phyloP scores from a whole-genome alignment of 2,113 vertebrate species.

The Furnarius figulus region DNA sequence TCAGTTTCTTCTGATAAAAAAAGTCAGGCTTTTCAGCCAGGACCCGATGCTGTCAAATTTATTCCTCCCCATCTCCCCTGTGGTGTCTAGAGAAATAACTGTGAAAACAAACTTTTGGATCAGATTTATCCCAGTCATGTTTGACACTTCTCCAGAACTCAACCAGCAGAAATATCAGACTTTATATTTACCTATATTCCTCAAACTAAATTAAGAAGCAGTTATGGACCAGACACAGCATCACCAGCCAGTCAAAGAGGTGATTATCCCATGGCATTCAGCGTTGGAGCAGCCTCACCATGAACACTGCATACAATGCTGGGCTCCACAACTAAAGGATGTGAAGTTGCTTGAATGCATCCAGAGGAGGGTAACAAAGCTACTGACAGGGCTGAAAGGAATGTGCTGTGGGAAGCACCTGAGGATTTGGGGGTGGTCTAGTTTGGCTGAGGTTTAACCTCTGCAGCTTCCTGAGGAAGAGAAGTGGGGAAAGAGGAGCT shows the following conservation, averaged over 20 bases:
- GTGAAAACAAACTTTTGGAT: neutral
- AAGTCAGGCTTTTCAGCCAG: neutral
- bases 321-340: accelerated
- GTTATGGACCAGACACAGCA: neutral
- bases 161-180: neutral
- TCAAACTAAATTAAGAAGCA: neutral
- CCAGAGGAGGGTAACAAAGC: neutral
- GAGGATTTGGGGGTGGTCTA: neutral
- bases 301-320: accelerated
- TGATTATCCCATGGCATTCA: neutral
- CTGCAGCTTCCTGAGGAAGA: neutral
- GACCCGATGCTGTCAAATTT: neutral
- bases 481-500: neutral
- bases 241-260: neutral
- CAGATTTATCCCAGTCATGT: neutral
- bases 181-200: neutral
- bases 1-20: neutral
- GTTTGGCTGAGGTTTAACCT: accelerated
- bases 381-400: neutral
- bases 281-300: accelerated
- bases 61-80: neutral
- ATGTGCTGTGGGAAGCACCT: neutral
- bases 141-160: neutral
- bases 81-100: neutral
- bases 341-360: neutral